Evolutionary conservation across 2,888 invertebrate genomes (phyloP).

Genomic region (Zeuzera pyrina): DNA sequence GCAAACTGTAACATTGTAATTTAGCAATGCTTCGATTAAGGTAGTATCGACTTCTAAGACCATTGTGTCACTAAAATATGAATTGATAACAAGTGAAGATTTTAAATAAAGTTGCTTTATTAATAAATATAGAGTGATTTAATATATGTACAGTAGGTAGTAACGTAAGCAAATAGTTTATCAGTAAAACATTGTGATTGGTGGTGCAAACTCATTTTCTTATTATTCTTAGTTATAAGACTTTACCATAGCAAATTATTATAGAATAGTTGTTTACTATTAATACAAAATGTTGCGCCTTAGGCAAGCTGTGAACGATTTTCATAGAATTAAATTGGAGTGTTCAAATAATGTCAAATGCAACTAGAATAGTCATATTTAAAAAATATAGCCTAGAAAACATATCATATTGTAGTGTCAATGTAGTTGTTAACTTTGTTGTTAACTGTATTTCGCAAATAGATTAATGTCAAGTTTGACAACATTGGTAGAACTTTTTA

Average conservation of each 20-base stretch:
- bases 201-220: conserved; percentile 66
- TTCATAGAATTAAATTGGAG: not conserved
- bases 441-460: conserved; percentile 35
- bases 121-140: too few relatives aligned
- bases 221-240: conserved; percentile 56
- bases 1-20: conserved; percentile 46
- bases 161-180: conserved; percentile 25
- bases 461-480: conserved; percentile 37
- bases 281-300: conserved; percentile 38
- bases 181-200: conserved; percentile 53
- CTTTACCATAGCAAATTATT: too few relatives aligned
- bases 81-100: conserved; percentile 11
- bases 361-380: not conserved
- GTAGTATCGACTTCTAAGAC: conserved; percentile 15
- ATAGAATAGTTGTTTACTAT: conserved; percentile 39
- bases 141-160: conserved; percentile 8
- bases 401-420: conserved; percentile 38
- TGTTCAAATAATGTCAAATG: too few relatives aligned
- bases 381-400: conserved; percentile 25
- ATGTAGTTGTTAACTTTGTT: conserved; percentile 51
- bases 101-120: conserved; percentile 13
- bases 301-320: conserved; percentile 39
- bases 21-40: conserved; percentile 54
- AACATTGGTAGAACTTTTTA: conserved; percentile 37
- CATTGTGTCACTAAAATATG: conserved; percentile 4